A percentile compares a stretch with the other conserved stretches of the same genome.
phyloP scores from a whole-genome alignment of 2,888 invertebrate genomes.

The Argyresthia albistria region DNA sequence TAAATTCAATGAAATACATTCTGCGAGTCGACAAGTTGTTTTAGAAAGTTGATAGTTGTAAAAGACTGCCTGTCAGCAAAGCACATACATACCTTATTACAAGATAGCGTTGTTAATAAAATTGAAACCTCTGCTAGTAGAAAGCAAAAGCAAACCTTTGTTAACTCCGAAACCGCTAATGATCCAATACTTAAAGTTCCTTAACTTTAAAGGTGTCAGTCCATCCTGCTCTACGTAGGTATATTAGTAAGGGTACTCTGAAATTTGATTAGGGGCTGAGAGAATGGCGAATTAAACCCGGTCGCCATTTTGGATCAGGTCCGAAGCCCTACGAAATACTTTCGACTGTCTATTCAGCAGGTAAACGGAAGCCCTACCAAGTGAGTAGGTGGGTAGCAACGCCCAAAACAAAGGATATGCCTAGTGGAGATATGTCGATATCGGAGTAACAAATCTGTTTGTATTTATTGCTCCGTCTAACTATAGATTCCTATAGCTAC shows the following conservation, averaged over 20 bases:
- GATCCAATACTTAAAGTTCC: background rate
- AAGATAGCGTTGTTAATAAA: no score
- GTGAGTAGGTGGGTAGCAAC: background rate
- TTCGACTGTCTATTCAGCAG: constrained; percentile 42
- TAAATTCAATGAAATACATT: constrained; percentile 70
- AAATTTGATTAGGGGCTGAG: constrained; percentile 10
- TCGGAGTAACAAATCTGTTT: background rate
- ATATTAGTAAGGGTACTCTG: constrained; percentile 1
- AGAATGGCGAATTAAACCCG: constrained; percentile 25
- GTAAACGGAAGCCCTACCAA: constrained; percentile 43
- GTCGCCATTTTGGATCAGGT: constrained; percentile 14
- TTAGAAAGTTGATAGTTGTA: constrained; percentile 9
- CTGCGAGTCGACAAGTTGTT: constrained; percentile 48
- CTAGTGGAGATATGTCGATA: background rate
- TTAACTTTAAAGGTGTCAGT: background rate
- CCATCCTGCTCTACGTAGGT: background rate
- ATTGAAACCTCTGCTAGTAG: no score
- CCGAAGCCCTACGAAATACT: constrained; percentile 46
- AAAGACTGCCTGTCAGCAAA: background rate
- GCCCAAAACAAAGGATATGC: background rate
- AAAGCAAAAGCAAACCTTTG: no score
- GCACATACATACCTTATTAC: no score
- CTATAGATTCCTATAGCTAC: no score
- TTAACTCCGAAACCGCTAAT: no score
- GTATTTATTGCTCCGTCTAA: background rate